Evolutionary conservation across 2,888 invertebrate genomes (phyloP).

Genomic region (Dorcus hopei): DNA sequence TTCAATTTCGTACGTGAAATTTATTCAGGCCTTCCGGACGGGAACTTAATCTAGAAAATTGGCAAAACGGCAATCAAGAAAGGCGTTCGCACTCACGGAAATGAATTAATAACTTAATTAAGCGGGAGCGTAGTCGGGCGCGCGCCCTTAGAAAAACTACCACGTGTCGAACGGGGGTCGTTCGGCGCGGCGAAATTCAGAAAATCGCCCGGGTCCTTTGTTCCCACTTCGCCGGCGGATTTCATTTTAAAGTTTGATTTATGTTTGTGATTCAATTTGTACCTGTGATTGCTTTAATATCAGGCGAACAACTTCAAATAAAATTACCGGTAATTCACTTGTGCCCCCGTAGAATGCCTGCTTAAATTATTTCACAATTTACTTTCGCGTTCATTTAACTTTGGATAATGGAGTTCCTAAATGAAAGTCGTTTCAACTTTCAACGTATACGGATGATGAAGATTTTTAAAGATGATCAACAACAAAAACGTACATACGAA

Average conservation of each 20-base stretch:
- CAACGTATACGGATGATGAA: too few species aligned
- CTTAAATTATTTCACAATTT: conserved; percentile 13
- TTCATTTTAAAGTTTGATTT: conserved; percentile 29
- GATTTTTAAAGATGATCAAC: too few species aligned
- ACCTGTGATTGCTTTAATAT: conserved; percentile 25
- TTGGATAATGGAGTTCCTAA: too few species aligned
- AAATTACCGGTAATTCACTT: conserved; percentile 21
- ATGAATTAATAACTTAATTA: conserved; percentile 19
- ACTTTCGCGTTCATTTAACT: not conserved
- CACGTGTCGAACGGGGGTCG: not conserved
- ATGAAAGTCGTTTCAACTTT: too few species aligned
- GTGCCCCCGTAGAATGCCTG: conserved; percentile 6
- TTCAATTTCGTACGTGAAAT: conserved; percentile 9
- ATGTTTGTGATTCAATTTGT: conserved; percentile 28
- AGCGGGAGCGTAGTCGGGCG: conserved; percentile 3
- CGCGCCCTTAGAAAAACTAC: too few species aligned
- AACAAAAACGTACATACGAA: too few species aligned
- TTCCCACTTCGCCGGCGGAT: conserved; percentile 19
- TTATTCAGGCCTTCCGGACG: conserved; percentile 8
- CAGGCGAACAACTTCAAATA: conserved; percentile 18
- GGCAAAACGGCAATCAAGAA: conserved; percentile 17
- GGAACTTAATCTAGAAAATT: conserved; percentile 14
- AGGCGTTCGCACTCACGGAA: conserved; percentile 14
- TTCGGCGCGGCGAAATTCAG: not conserved
- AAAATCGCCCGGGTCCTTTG: conserved; percentile 12